A percentile compares a stretch with the other conserved stretches of the same genome.
Evolutionary conservation across 2,113 vertebrate species (phyloP).

Genomic region (Callithrix jacchus): DNA sequence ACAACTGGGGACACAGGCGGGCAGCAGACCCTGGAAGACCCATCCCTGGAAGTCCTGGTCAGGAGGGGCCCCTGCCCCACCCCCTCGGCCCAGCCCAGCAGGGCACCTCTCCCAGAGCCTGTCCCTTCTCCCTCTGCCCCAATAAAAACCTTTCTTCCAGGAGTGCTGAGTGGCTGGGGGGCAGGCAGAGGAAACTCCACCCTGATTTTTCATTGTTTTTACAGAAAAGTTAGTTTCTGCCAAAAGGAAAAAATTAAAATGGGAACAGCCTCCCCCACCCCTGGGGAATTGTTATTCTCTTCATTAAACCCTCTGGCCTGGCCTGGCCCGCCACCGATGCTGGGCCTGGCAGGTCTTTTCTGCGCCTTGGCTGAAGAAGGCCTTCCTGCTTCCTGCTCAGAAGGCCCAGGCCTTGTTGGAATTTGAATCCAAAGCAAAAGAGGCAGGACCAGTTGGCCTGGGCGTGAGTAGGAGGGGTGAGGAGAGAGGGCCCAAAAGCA

Average conservation of each 20-base stretch:
- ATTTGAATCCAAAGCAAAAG: background rate
- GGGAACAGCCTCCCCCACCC: background rate
- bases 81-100: background rate
- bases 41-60: fast-evolving
- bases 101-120: background rate
- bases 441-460: background rate
- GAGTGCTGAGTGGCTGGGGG: background rate
- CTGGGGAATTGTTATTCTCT: background rate
- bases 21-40: background rate
- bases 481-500: too few relatives aligned
- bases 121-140: background rate
- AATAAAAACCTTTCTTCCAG: background rate
- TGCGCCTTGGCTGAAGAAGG: background rate
- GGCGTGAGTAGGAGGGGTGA: fast-evolving
- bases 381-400: background rate
- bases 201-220: constrained; percentile 72
- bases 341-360: background rate
- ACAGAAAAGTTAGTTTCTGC: constrained; percentile 68
- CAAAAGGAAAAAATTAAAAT: constrained; percentile 58
- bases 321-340: background rate
- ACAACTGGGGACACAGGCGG: background rate
- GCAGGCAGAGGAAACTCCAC: constrained; percentile 60
- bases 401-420: background rate
- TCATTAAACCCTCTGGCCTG: background rate
- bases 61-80: too few relatives aligned